Evolutionary conservation across 2,113 vertebrate genomes (phyloP).

Genomic region (Neogobius melanostomus): DNA sequence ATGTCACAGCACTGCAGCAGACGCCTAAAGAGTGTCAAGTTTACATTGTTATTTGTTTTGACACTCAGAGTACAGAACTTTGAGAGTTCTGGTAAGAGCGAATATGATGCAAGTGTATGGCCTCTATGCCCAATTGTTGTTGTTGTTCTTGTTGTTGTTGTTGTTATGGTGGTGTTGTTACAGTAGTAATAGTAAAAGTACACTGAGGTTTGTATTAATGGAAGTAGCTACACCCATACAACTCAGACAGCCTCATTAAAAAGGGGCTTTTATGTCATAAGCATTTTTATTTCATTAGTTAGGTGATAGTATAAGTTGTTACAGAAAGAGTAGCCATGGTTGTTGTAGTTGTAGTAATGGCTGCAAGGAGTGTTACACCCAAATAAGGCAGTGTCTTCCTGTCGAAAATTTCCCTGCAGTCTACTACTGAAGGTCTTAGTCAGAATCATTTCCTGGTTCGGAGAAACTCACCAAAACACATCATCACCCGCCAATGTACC

Average conservation of each 20-base stretch:
- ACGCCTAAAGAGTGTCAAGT: background rate
- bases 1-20: background rate
- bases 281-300: background rate
- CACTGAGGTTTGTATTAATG: no score
- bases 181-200: no score
- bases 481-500: conserved; percentile 23
- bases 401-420: background rate
- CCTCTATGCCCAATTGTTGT: no score
- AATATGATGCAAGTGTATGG: no score
- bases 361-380: background rate
- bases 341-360: background rate
- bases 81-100: no score
- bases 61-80: no score
- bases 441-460: conserved; percentile 18
- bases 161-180: no score
- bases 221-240: no score
- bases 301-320: background rate
- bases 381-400: background rate
- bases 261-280: no score
- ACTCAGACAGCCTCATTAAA: no score
- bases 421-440: conserved; percentile 41
- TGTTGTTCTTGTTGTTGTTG: no score
- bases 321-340: background rate
- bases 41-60: no score
- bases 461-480: background rate